phyloP scores from a whole-genome alignment of 2,113 vertebrate species.

The zebrafish (Danio rerio) region GRCz12tu NC_133186.1:24376501-24377000 shows the following conservation, averaged over 20 bases:
- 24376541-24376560: too few species aligned
- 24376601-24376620: too few species aligned
- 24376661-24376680: not conserved
- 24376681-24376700: not conserved
- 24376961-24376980: slow-evolving; percentile 99
- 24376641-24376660: too few species aligned
- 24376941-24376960: slow-evolving; percentile 96
- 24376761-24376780: slow-evolving; percentile 11
- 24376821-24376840: slow-evolving; percentile 67
- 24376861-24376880: slow-evolving; percentile 74
- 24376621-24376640: too few species aligned
- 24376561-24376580: too few species aligned
- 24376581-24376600: too few species aligned
- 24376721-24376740: not conserved
- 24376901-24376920: slow-evolving; percentile 81
- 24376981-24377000: slow-evolving; percentile 99
- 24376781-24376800: slow-evolving; percentile 57
- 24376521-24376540: too few species aligned
- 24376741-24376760: not conserved
- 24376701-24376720: not conserved
- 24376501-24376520: too few species aligned
- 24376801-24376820: slow-evolving; percentile 5
- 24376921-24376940: slow-evolving; percentile 96
- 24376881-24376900: slow-evolving; percentile 78
- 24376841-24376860: slow-evolving; percentile 79